Evolutionary conservation across 2,888 invertebrate genomes (phyloP), one percentile per base, ranked within the genome.

Genomic region (Eristalis arbustorum): DNA sequence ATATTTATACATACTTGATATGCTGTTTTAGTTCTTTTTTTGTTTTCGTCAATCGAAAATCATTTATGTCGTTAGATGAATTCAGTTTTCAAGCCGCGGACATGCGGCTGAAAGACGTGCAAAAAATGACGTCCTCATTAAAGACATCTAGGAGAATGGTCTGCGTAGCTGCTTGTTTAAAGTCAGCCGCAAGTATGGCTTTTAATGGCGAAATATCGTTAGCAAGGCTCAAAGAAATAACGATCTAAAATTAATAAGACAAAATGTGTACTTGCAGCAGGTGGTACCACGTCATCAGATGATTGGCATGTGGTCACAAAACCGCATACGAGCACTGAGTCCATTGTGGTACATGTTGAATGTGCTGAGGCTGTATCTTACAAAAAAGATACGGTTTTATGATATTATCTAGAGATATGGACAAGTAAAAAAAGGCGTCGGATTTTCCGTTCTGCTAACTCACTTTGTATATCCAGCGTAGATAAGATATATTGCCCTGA

Each of bases 91-190:
- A 18, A 49, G 6, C 18, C 49, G 49, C 8, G 8, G 18, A 18
- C 49, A 18, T 49, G 18, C 6, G 49, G 42, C 5, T 18, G 14
- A n/a, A 6, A 6, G 6, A 49, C 18, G 8, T 49, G 42, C 14
- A 49, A 18, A 89, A 89, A 90, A 90, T 91, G 91, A 91, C 90
- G 91, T 91, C 91, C 91, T 91, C 91, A 91, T 91, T 91, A 91
- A 92, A 91, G 90, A 90, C 90, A 90, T 90, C 90, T 89, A 91
- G 89, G 89, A 90, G 89, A 89, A 61, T 84, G n/a, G 78, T 71
- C 49, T 74, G 64, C 28, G 49, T 31, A 8, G 22, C 13, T 22
- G 76, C 61, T 61, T 68, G 64, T 64, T 69, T 63, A 61, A 67
- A 57, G 49, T 62, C 59, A 25, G n/a, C 10, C 25, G 10, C 23